Base-by-base conservation (phyloP, 2,888 invertebrate species). In the Tetranychus piercei region DNA sequence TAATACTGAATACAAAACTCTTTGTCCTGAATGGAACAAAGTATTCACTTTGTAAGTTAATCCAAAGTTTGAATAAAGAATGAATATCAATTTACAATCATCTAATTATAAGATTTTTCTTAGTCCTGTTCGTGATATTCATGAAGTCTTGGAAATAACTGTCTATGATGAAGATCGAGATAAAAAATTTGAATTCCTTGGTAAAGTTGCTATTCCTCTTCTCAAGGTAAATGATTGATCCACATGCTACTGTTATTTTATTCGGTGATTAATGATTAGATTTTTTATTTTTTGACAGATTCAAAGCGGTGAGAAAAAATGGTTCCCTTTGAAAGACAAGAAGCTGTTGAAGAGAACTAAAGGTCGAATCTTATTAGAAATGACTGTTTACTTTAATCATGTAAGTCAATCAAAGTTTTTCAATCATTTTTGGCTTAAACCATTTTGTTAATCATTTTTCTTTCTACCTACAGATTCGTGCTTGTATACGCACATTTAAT, bases 81-180 rank as follows among this genome's bases (percentile, higher is more conserved):
- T 70, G 20, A 20, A 70, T 11, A 70, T 23, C 71, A 71, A 71
- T 9, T 23, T 18, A 65, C 55, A 65, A 55, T 72, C 66, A 73
- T 15, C 73, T 73, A 18, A 44, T 73, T 72, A n/a, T 0, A 55
- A 15, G 15, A 15, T 15, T 66, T 73, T 73, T 44, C n/a, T 73
- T 69, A 80, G 79, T 69, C 76, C 79, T 77, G 83, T 86, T 65
- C 84, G 94, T 81, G 99, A 99, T 82, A 92, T 99, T 78, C 94
- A 95, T 80, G 90, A 93, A 74, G 88, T 92, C 73, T 84, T 99
- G 78, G 97, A 99, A 81, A 85, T 99, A 74, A 96, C 96, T 0
- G 94, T 99, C 0, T 97, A 89, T 82, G 97, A 99, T 81, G 97
- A 99, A 84, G 97, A 99, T 82, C 88, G 94, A 77, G 94, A 95